Evolutionary conservation across 2,797 vertebrate genomes (phyloP).

Genomic region (Danio aesculapii): DNA sequence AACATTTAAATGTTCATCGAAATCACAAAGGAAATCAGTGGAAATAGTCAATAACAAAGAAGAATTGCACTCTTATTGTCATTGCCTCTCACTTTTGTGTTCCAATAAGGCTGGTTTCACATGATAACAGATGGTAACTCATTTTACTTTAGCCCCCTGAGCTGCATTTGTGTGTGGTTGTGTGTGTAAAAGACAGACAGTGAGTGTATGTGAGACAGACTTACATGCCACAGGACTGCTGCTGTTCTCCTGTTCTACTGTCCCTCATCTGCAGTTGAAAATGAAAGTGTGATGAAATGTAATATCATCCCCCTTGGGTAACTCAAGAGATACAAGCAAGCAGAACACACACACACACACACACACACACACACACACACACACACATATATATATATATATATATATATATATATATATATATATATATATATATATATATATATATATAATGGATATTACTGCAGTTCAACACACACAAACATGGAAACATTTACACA

Average conservation of each 20-base stretch:
- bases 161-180: slow-evolving; percentile 69
- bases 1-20: slow-evolving; percentile 2
- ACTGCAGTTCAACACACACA: slow-evolving; percentile 82
- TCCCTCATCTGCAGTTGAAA: slow-evolving; percentile 98
- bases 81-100: slow-evolving; percentile 81
- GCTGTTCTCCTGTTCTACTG: slow-evolving; percentile 88
- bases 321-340: slow-evolving; percentile 97
- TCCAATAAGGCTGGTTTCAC: slow-evolving; percentile 91
- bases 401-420: too few relatives aligned
- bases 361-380: not conserved
- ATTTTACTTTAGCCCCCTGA: slow-evolving; percentile 87
- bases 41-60: slow-evolving; percentile 40
- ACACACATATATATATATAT: too few relatives aligned
- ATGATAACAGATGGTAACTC: slow-evolving; percentile 95
- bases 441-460: slow-evolving; percentile 99
- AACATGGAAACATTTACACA: slow-evolving; percentile 31
- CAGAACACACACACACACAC: slow-evolving; percentile 82
- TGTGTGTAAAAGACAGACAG: slow-evolving; percentile 28
- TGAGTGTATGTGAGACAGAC: slow-evolving; percentile 99
- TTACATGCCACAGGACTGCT: slow-evolving; percentile 97
- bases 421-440: too few relatives aligned
- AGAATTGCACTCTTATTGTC: slow-evolving; percentile 16
- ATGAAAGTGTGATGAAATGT: slow-evolving; percentile 99
- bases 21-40: slow-evolving; percentile 30
- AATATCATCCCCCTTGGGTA: slow-evolving; percentile 98